These are phyloP conservation scores for Nipponacmea schrenckii DNA, from an alignment of 2,888 invertebrate species.

Conservation along the genomic window DNA sequence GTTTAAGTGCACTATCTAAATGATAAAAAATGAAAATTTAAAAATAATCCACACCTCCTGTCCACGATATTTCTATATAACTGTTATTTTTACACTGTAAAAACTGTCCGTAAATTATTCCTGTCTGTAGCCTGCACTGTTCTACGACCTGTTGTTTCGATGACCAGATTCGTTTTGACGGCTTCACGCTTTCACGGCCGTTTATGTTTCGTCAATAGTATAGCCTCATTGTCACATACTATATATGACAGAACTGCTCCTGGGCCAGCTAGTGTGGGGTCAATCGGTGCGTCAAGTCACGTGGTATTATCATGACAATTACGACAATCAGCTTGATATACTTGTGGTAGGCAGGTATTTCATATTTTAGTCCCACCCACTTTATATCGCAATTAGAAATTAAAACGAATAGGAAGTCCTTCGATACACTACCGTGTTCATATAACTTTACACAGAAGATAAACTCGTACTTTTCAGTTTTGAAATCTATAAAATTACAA, in stretches of 20 bases:
- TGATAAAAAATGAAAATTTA: too few relatives aligned
- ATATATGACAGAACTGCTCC: background rate
- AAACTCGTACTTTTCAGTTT: too few relatives aligned
- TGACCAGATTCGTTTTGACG: background rate
- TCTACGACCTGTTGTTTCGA: background rate
- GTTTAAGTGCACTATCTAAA: too few relatives aligned
- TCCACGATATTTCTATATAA: too few relatives aligned
- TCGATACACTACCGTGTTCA: too few relatives aligned
- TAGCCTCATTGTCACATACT: background rate
- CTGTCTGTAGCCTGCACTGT: too few relatives aligned
- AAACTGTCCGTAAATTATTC: too few relatives aligned
- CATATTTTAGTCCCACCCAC: background rate
- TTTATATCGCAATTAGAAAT: too few relatives aligned
- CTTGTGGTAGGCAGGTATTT: background rate
- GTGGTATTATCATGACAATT: conserved; percentile 4
- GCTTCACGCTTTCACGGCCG: conserved; percentile 3
- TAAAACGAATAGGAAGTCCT: too few relatives aligned
- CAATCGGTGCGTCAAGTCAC: conserved; percentile 6
- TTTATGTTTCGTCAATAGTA: conserved; percentile 8
- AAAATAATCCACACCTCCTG: too few relatives aligned
- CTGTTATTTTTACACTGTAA: too few relatives aligned
- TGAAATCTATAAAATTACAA: background rate
- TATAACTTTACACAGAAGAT: too few relatives aligned
- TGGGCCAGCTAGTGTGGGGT: background rate
- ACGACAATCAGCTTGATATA: background rate